Evolutionary conservation across 2,888 invertebrate genomes (phyloP).

Genomic region (Phasia obesa): DNA sequence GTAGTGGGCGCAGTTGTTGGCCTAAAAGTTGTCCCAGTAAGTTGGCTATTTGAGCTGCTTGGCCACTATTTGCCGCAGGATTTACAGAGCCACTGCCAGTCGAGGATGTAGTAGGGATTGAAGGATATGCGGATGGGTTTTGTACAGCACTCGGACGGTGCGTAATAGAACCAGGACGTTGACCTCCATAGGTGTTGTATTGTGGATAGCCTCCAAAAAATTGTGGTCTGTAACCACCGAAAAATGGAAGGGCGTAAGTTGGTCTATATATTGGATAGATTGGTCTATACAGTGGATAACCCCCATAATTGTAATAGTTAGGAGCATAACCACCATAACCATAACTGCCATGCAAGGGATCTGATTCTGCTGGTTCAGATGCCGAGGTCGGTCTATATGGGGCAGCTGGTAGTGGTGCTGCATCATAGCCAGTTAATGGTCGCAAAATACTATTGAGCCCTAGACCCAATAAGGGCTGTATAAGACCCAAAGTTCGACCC

Average conservation of each 20-base stretch:
- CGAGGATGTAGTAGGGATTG: neutral
- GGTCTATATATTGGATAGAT: too few species aligned
- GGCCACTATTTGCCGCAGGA: slow-evolving; percentile 39
- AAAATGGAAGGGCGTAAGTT: neutral
- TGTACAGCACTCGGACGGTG: slow-evolving; percentile 19
- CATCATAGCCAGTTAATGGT: slow-evolving; percentile 35
- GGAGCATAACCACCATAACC: slow-evolving; percentile 22
- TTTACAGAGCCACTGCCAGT: neutral
- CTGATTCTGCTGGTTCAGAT: slow-evolving; percentile 24
- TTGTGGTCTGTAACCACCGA: slow-evolving; percentile 51
- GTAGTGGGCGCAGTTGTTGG: slow-evolving; percentile 75
- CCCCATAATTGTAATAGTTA: slow-evolving; percentile 46
- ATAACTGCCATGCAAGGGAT: slow-evolving; percentile 54
- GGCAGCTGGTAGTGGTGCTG: slow-evolving; percentile 25
- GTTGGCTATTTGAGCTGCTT: slow-evolving; percentile 77
- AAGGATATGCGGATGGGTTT: neutral
- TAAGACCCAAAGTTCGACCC: slow-evolving; percentile 64
- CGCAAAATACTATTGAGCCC: slow-evolving; percentile 35
- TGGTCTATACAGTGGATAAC: slow-evolving; percentile 41
- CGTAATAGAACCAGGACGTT: neutral
- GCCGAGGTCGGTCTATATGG: slow-evolving; percentile 15
- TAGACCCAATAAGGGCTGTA: slow-evolving; percentile 54
- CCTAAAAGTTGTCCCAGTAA: slow-evolving; percentile 77
- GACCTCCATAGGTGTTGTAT: slow-evolving; percentile 15
- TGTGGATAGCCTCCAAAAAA: slow-evolving; percentile 13